phyloP scores from a whole-genome alignment of 2,888 invertebrate species.

The Phaedon cochleariae region DNA sequence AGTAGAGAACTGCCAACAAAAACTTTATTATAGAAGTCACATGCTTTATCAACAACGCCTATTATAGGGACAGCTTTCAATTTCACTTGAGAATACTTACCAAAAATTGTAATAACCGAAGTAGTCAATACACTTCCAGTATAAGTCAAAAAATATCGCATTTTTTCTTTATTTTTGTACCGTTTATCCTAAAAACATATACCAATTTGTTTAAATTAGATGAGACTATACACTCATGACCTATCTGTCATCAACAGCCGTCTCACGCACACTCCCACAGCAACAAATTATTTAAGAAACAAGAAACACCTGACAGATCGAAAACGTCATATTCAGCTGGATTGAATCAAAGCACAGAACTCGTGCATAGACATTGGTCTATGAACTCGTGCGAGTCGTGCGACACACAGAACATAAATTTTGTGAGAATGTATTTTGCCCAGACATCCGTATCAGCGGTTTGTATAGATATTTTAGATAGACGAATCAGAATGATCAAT shows the following conservation, averaged over 20 bases:
- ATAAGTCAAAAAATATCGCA: conserved; percentile 69
- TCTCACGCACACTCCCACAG: too few species aligned
- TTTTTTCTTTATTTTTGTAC: conserved; percentile 54
- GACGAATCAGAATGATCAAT: too few species aligned
- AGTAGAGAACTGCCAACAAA: conserved; percentile 68
- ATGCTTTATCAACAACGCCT: conserved; percentile 32
- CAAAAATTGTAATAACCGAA: conserved; percentile 45
- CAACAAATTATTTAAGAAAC: too few species aligned
- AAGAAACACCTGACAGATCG: too few species aligned
- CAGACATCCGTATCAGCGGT: too few species aligned
- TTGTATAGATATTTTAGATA: too few species aligned
- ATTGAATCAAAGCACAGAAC: too few species aligned
- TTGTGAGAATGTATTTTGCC: too few species aligned
- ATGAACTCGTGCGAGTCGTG: too few species aligned
- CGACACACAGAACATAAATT: too few species aligned
- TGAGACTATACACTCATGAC: conserved; percentile 5
- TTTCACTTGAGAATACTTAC: conserved; percentile 45
- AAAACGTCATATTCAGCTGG: too few species aligned
- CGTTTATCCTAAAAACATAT: not conserved
- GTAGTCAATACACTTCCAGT: conserved; percentile 60
- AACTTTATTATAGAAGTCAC: conserved; percentile 39
- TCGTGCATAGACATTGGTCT: too few species aligned
- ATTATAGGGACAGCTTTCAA: conserved; percentile 11
- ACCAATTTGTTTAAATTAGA: not conserved
- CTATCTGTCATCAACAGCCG: not conserved